Evolutionary conservation across 1,140 invertebrate genomes (phyloP), one percentile per base, ranked within the genome.

Genomic region (Pseudomyrmex gracilis): DNA sequence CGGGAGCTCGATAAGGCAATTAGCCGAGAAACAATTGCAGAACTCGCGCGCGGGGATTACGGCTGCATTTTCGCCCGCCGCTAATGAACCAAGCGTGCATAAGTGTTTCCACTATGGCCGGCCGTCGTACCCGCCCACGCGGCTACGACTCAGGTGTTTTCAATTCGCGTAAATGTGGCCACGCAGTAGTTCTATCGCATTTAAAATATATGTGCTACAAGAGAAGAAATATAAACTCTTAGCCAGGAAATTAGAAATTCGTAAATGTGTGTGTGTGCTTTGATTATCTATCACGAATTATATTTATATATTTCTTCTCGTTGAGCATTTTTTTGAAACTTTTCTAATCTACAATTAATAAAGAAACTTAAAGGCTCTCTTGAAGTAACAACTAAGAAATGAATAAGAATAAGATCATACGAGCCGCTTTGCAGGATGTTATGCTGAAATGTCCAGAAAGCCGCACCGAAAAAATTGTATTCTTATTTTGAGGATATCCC

Each of bases 11-110:
- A 90, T 89, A 86, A 86, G 88, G 87, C 85, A 85, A 91, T 90
- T 90, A 92, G 87, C 83, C 85, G 87, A 70, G 86, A 89, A 90
- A 91, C 89, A 91, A 91, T 92, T 84, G 89, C 80, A 74, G 87
- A 84, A 89, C 86, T 82, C 63, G 24, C 15, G 85, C 63, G 24
- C 15, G 85, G 73, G 87, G 86, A 91, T 91, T 89, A 87, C 86
- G 80, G 73, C 83, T 83, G 90, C 68, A 83, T 82, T 84, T 89
- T 85, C 84, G 66, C 22, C 53, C 55, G 57, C 73, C 80, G 74
- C 85, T 90, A 90, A 91, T 90, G 90, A 85, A 90, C 83, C 86
- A 55, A 60, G 86, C 68, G 60, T 85, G 78, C 86, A 76, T 85
- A 86, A 90, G 87, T 89, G 83, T 83, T 89, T 85, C 83, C 73